Base-by-base conservation (phyloP, 2,888 invertebrate species). In the Heteromurus nitidus region DNA sequence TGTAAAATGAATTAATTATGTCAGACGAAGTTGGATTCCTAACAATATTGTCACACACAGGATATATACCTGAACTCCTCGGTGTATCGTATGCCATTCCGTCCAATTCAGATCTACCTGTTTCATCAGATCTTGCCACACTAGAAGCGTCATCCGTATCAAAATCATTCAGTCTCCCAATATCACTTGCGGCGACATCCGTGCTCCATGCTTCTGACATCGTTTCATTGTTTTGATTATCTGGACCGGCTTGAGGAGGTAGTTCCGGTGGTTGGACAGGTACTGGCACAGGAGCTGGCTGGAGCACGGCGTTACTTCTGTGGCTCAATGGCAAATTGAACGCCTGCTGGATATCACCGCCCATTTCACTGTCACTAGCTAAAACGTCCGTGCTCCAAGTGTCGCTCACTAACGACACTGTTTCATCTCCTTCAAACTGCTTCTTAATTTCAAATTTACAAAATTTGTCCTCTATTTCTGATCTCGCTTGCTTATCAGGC, bases 331-430 rank as follows among this genome's bases (percentile, higher is more conserved):
- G 58, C 18, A 75, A 73, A 24, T 65, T 76, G 13, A 74, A 75
- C 22, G 74, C 50, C 42, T 74, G 70, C 36, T 82, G 82, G 24
- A 36, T 55, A 28, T 85, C 85, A 9, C 84, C 86, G 26, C 86
- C 87, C 20, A 95, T 95, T 90, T 99, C 99, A 13, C 96, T 97
- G 90, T 99, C 99, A 74, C 97, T 97, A 0, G 98, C 98, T 75
- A 98, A 90, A 62, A 99, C 99, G 90, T 99, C 99, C 0, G 99
- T 99, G 87, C 97, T 97, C 99, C 99, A 99, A 0, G 98, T 98
- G 89, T 99, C 99, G 62, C 97, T 97, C 87, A 99, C 97, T 88
- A 98, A 94, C 44, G 98, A 98, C 87, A 97, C 94, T 0, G 97
- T 97, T 90, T 99, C 99, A 89, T 98, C 98, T 1, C 95, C 95